Evolutionary conservation across 2,113 vertebrate species (phyloP).

Genomic region (Thymallus thymallus): DNA sequence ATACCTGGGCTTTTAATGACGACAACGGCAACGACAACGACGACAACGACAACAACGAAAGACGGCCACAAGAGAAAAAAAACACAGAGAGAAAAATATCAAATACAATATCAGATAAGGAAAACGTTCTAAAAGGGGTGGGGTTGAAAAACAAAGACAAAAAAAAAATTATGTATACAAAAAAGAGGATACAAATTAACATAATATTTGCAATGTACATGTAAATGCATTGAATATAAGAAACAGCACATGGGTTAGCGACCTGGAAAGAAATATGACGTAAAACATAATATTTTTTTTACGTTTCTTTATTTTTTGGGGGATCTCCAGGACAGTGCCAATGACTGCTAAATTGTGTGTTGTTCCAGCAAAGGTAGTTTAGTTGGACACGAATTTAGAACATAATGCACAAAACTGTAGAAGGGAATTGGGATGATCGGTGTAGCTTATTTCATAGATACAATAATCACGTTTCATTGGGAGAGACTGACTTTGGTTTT

Average conservation of each 20-base stretch:
- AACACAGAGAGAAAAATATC: constrained; percentile 61
- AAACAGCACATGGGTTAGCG: constrained; percentile 74
- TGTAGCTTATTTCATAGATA: constrained; percentile 15
- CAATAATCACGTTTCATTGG: constrained; percentile 34
- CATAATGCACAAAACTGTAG: constrained; percentile 21
- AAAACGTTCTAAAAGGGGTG: constrained; percentile 55
- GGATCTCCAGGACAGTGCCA: constrained; percentile 65
- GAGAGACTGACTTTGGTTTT: constrained; percentile 39
- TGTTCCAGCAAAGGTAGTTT: constrained; percentile 33
- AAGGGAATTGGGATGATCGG: constrained; percentile 1
- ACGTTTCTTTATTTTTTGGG: constrained; percentile 58
- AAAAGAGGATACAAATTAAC: constrained; percentile 60
- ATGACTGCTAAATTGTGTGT: constrained; percentile 41
- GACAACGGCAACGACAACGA: no score
- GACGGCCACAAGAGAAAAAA: constrained; percentile 61
- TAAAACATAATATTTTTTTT: constrained; percentile 51
- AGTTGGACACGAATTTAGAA: constrained; percentile 24
- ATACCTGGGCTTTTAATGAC: constrained; percentile 85
- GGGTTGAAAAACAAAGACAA: constrained; percentile 63
- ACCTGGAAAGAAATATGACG: constrained; percentile 67
- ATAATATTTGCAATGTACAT: constrained; percentile 73
- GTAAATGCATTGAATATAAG: constrained; percentile 74
- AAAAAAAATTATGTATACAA: constrained; percentile 56
- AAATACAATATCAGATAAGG: constrained; percentile 61
- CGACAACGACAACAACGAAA: constrained; percentile 29